Conservation (phyloP, 2,113 vertebrate species). For the Alligator sinensis region DNA sequence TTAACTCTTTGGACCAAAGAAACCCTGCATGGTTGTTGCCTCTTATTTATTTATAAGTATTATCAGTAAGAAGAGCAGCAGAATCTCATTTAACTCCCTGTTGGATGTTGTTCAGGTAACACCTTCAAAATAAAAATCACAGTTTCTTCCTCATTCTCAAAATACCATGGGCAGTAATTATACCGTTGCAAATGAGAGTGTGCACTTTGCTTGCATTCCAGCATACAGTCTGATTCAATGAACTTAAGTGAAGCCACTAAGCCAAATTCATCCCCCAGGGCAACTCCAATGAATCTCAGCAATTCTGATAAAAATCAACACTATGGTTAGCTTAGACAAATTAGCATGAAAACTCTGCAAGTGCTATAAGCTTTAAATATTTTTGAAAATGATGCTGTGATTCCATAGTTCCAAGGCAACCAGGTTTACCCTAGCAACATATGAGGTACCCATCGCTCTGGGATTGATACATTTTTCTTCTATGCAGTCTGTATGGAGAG, state of each 20-base stretch:
- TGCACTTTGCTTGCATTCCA: neutral
- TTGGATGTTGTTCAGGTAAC: neutral
- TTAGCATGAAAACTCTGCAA: neutral
- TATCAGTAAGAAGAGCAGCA: neutral
- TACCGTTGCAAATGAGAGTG: neutral
- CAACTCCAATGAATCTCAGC: constrained; percentile 1
- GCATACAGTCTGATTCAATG: neutral
- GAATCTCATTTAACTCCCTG: rapidly evolving
- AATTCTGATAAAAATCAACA: constrained; percentile 16
- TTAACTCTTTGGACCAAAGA: neutral
- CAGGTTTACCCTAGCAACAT: neutral
- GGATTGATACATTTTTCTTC: neutral
- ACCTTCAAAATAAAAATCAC: neutral
- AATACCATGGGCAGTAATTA: neutral
- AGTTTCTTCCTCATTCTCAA: neutral
- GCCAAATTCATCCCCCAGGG: neutral
- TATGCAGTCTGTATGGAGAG: neutral
- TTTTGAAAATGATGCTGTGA: neutral
- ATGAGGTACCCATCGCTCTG: neutral
- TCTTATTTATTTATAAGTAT: neutral
- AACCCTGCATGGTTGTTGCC: neutral
- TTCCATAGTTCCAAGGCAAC: neutral
- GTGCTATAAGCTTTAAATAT: neutral
- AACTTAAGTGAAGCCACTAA: neutral
- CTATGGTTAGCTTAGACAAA: neutral